Conservation (phyloP, 2,797 vertebrate genomes). For the Cryptoprocta ferox region DNA sequence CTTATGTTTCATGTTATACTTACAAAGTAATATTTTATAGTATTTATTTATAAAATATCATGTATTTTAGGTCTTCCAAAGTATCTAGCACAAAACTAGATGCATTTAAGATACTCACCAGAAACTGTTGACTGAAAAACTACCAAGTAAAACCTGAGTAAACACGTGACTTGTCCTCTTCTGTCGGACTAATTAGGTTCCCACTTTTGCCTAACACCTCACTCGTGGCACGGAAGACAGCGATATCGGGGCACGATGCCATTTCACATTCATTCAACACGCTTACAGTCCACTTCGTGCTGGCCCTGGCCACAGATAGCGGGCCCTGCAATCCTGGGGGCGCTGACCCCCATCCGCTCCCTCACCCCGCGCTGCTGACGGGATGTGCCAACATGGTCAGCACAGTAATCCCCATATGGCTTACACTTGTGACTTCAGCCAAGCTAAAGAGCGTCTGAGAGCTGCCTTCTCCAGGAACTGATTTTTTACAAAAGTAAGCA, state of each 20-base stretch:
- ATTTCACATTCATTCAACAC: neutral
- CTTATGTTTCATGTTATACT: neutral
- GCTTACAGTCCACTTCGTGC: neutral
- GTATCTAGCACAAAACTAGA: neutral
- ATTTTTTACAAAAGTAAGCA: neutral
- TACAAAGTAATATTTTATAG: neutral
- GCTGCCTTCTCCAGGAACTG: neutral
- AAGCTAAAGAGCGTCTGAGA: neutral
- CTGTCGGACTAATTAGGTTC: neutral
- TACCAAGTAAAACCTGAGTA: neutral
- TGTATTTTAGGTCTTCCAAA: neutral
- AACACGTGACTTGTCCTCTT: neutral
- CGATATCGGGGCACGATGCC: neutral
- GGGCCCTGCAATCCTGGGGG: neutral
- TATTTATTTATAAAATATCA: neutral
- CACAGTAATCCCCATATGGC: neutral
- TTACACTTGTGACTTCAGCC: neutral
- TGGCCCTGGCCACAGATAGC: neutral
- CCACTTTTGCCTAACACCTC: neutral
- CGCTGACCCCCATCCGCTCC: accelerated
- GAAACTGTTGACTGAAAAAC: neutral
- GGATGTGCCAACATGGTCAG: accelerated
- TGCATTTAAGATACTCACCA: neutral
- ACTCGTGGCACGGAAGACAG: neutral
- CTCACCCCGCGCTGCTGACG: accelerated